Percentiles rank a stretch among this genome's conserved stretches.
Conservation (phyloP, 37 sponge, comb jelly and placozoan genomes). For the Chondrilla cf. caribensis region DNA sequence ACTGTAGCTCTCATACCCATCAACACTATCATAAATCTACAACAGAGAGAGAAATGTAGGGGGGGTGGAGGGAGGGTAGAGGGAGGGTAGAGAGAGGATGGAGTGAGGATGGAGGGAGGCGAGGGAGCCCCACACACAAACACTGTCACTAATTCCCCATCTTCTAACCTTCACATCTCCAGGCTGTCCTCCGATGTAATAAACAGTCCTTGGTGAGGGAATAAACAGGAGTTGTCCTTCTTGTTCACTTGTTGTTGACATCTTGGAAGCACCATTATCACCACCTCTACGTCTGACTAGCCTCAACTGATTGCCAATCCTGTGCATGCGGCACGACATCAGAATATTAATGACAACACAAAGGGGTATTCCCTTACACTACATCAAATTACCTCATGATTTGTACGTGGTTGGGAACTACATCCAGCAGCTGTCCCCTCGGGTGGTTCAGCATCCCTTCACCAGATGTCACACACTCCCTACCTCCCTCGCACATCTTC, state of each 20-base stretch:
- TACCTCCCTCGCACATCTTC: neutral
- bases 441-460: neutral
- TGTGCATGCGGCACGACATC: too few relatives aligned
- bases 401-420: neutral
- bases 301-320: neutral
- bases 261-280: neutral
- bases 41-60: too few relatives aligned
- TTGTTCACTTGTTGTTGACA: neutral
- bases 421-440: neutral
- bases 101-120: too few relatives aligned
- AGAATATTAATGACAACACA: neutral
- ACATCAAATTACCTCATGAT: neutral
- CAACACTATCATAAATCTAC: neutral
- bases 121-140: too few relatives aligned
- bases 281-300: neutral
- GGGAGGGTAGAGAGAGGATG: too few relatives aligned
- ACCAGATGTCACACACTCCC: neutral
- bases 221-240: neutral
- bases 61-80: too few relatives aligned
- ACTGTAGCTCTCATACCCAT: neutral
- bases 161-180: neutral
- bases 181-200: constrained; percentile 6
- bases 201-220: neutral
- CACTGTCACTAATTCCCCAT: too few relatives aligned
- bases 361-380: too few relatives aligned